Evolutionary conservation across 2,888 invertebrate genomes (phyloP).

Genomic region (Microplitis deprimator): DNA sequence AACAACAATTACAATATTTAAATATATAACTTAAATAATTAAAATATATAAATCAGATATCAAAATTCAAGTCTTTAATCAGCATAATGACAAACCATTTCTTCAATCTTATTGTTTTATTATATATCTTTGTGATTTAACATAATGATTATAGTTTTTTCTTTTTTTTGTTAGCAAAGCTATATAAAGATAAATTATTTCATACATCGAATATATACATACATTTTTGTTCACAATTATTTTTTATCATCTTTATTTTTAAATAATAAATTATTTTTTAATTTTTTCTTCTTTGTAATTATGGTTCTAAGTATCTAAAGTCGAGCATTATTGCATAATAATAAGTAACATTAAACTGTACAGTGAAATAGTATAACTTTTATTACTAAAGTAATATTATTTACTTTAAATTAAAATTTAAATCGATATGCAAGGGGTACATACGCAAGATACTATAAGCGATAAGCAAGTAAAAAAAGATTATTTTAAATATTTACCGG

Average conservation of each 20-base stretch:
- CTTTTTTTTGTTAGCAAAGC: conserved; percentile 41
- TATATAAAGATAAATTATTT: not conserved
- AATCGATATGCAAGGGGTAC: not conserved
- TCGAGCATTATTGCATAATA: not conserved
- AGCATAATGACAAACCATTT: not conserved
- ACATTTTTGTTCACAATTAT: conserved; percentile 12
- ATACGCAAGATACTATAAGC: not conserved
- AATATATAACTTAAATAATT: too few species aligned
- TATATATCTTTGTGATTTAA: conserved; percentile 13
- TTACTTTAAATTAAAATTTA: not conserved
- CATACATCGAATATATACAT: not conserved
- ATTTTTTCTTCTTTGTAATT: not conserved
- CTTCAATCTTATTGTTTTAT: not conserved
- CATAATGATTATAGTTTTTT: conserved; percentile 25
- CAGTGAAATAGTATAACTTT: not conserved
- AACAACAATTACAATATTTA: too few species aligned
- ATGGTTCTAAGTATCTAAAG: not conserved
- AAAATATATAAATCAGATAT: not conserved
- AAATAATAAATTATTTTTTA: not conserved
- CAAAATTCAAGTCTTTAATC: not conserved
- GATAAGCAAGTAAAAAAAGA: not conserved
- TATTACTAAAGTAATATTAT: not conserved
- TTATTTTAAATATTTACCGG: not conserved
- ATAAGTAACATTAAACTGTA: not conserved
- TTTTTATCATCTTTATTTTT: not conserved